Conservation (phyloP, 2,113 vertebrate species). For the Phainopepla nitens region DNA sequence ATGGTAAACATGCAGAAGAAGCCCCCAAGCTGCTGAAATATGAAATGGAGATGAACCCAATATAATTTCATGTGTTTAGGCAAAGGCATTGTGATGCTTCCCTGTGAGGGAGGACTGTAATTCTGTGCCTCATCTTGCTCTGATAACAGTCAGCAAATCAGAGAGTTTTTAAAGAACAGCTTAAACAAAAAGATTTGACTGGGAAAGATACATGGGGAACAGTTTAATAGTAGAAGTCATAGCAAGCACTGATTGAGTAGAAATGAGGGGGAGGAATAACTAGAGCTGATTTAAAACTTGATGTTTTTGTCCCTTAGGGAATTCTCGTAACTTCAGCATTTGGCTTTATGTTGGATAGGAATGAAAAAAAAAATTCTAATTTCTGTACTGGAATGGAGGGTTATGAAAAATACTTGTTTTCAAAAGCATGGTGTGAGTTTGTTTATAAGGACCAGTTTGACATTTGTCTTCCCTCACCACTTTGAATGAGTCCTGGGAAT, state of each 20-base stretch:
- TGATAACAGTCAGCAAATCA: neutral
- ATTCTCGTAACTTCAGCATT: neutral
- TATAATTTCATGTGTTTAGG: neutral
- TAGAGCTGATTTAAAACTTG: neutral
- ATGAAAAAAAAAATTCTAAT: neutral
- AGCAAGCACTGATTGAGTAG: neutral
- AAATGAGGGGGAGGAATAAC: conserved; percentile 11
- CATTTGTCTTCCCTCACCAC: neutral
- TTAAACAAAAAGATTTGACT: neutral
- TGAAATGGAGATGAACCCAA: neutral
- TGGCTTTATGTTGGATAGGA: neutral
- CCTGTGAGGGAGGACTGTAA: neutral
- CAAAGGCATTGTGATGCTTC: neutral
- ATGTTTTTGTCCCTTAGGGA: neutral
- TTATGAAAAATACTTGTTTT: neutral
- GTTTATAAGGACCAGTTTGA: neutral
- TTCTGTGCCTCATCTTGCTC: neutral
- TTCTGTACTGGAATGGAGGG: neutral
- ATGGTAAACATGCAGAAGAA: neutral
- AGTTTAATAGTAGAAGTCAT: neutral
- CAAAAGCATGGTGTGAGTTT: fast-evolving
- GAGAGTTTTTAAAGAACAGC: neutral
- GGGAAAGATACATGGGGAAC: neutral
- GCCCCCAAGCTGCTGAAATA: neutral
- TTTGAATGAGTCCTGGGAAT: neutral